Conservation (phyloP, 2,797 vertebrate species). For the Enteromius fasciolatus region DNA sequence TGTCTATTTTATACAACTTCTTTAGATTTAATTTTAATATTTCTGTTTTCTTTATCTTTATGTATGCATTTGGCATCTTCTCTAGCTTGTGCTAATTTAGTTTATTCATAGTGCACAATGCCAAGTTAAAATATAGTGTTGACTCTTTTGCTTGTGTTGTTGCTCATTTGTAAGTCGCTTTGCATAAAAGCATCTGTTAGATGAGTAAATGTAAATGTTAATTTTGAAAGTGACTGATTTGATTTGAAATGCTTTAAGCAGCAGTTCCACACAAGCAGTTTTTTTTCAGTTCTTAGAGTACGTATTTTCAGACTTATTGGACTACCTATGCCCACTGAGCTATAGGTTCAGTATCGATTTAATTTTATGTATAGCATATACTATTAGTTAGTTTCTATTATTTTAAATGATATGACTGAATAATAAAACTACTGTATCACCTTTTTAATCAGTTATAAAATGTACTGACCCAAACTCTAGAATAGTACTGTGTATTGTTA, state of each 20-base stretch:
- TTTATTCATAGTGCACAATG: not conserved
- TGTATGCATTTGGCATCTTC: not conserved
- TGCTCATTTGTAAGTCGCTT: slow-evolving; percentile 4
- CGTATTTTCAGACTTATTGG: too few species aligned
- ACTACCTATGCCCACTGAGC: too few species aligned
- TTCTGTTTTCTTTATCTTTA: not conserved
- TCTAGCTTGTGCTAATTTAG: not conserved
- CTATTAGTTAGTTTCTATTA: not conserved
- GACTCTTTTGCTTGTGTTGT: not conserved
- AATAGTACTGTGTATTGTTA: too few species aligned
- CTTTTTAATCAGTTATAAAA: not conserved
- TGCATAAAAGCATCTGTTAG: slow-evolving; percentile 18
- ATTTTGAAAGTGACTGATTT: not conserved
- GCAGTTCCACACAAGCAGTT: not conserved
- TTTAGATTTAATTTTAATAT: not conserved
- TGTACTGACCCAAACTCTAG: too few species aligned
- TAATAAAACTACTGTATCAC: not conserved
- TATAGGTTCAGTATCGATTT: not conserved
- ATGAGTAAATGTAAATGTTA: not conserved
- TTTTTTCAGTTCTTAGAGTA: not conserved
- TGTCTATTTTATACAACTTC: not conserved
- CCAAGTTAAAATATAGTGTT: not conserved
- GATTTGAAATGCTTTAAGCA: not conserved
- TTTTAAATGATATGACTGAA: not conserved
- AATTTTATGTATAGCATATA: not conserved